These are phyloP conservation scores for Drosophila leonis DNA, from an alignment of 2,888 invertebrate species.

Conservation along the genomic window DNA sequence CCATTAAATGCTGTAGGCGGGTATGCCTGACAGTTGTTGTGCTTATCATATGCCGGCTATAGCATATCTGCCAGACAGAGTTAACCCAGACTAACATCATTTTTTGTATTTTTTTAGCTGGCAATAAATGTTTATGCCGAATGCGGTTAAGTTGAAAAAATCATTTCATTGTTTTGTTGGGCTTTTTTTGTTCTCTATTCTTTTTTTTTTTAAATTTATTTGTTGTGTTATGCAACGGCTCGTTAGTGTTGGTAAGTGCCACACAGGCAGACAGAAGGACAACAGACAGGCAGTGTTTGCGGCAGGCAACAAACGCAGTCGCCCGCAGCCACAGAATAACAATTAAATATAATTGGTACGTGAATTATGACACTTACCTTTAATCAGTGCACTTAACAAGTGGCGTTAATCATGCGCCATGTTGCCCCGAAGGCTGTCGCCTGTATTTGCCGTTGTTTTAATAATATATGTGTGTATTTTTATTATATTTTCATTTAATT, in stretches of 20 bases:
- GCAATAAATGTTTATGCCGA: background rate
- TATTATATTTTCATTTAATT: conserved; percentile 12
- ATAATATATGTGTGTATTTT: conserved; percentile 6
- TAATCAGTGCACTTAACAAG: conserved; percentile 53
- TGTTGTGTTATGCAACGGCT: conserved; percentile 11
- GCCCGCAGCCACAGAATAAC: conserved; percentile 27
- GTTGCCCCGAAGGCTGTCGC: conserved; percentile 35
- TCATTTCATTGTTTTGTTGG: background rate
- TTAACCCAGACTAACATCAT: background rate
- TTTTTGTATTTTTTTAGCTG: background rate
- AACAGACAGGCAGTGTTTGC: background rate
- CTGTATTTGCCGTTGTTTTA: conserved; percentile 4
- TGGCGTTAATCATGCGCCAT: conserved; percentile 71
- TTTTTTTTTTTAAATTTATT: conserved; percentile 18
- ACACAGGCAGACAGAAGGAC: background rate
- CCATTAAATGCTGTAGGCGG: background rate
- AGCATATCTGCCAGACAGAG: background rate
- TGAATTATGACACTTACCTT: conserved; percentile 66
- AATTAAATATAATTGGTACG: conserved; percentile 46
- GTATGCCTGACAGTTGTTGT: background rate
- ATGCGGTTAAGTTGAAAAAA: conserved; percentile 9
- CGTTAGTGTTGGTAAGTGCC: conserved; percentile 16
- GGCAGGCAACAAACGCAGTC: background rate
- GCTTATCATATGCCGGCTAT: background rate
- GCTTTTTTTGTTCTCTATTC: background rate